phyloP scores from a whole-genome alignment of 2,888 invertebrate species.

The Rhingia campestris region DNA sequence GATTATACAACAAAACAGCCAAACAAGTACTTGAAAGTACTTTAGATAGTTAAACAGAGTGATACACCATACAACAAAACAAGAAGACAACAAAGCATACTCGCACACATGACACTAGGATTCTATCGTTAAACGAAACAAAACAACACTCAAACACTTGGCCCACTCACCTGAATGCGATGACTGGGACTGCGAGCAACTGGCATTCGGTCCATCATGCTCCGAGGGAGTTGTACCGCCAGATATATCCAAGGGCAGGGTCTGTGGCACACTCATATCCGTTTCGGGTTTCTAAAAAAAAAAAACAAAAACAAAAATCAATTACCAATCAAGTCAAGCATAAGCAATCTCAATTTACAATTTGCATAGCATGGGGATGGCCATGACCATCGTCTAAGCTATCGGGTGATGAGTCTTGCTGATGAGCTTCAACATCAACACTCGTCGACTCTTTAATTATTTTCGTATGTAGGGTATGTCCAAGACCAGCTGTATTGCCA shows the following conservation, averaged over 20 bases:
- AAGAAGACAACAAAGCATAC: slow-evolving; percentile 41
- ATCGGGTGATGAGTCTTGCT: slow-evolving; percentile 84
- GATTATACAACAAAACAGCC: slow-evolving; percentile 33
- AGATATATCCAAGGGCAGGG: slow-evolving; percentile 83
- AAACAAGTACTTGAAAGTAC: slow-evolving; percentile 9
- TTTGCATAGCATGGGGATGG: slow-evolving; percentile 83
- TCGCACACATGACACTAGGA: slow-evolving; percentile 45
- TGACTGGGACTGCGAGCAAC: slow-evolving; percentile 80
- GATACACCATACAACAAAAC: neutral
- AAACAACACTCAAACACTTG: slow-evolving; percentile 51
- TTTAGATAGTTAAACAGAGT: slow-evolving; percentile 30
- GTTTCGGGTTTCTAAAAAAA: slow-evolving; percentile 81
- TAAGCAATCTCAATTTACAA: slow-evolving; percentile 71
- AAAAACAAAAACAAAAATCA: slow-evolving; percentile 62
- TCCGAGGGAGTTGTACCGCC: slow-evolving; percentile 82
- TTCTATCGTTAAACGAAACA: slow-evolving; percentile 46
- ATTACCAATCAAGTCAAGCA: slow-evolving; percentile 9
- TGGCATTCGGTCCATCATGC: slow-evolving; percentile 81
- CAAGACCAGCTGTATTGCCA: slow-evolving; percentile 81
- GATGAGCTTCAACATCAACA: slow-evolving; percentile 83
- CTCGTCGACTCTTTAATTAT: slow-evolving; percentile 83
- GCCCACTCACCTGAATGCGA: slow-evolving; percentile 82
- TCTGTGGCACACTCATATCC: slow-evolving; percentile 82
- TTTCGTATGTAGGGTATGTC: slow-evolving; percentile 81
- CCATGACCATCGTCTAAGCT: slow-evolving; percentile 83